Evolutionary conservation across 2,888 invertebrate genomes (phyloP), one percentile per base, ranked within the genome.

Genomic region (Perdita meconis): DNA sequence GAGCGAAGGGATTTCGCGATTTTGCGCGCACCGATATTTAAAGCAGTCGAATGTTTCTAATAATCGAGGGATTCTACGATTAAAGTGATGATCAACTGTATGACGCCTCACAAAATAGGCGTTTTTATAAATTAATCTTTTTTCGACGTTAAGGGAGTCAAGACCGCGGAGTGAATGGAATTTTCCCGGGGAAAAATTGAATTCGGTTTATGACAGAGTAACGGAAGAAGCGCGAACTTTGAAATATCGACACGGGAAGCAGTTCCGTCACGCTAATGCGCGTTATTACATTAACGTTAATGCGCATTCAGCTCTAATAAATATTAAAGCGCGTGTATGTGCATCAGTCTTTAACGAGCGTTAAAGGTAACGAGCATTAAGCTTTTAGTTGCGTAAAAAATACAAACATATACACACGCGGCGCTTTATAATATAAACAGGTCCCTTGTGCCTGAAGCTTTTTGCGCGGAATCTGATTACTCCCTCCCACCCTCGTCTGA

Each of bases 251-350:
- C 40, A 24, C n/a, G 26, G 19, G 1, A 34, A 36, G 36, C 53
- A 19, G 24, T 26, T 22, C 1, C 10, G 56, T 5, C 51, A 3
- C 16, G 63, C 47, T 63, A 24, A 44, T 55, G 61, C 10, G 16
- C 19, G 51, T 57, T 51, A 64, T 64, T 64, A 64, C 64, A 59
- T 74, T 71, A 74, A 16, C 50, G 71, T 63, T 63, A 59, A 71
- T 64, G 71, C 42, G 42, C 1, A 71, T 71, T 71, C 51, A n/a
- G 38, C 42, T 71, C 30, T 74, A 59, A 71, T 71, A 59, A 64
- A 74, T 59, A 64, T 71, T 38, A 59, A 71, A 71, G 57, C 38
- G 13, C n/a, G 13, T 10, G 36, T 26, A 8, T 47, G 56, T 26
- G 51, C n/a, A 38, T 42, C 19, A 26, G 57, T 12, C 42, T 22